Conservation (phyloP, 2,888 invertebrate species). For the Agonum fuliginosum region DNA sequence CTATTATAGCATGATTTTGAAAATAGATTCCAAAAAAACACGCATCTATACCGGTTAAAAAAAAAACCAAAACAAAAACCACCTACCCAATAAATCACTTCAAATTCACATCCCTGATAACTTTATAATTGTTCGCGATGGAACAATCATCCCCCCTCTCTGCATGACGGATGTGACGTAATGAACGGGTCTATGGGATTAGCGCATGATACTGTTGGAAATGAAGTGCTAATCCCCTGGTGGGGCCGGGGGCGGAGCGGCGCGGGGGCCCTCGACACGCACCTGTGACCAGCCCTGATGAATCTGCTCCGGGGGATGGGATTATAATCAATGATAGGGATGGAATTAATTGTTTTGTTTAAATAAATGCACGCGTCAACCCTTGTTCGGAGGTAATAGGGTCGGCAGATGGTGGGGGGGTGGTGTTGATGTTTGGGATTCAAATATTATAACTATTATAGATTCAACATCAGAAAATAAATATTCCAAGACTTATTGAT, state of each 20-base stretch:
- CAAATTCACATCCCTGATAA: conserved; percentile 18
- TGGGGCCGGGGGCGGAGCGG: neutral
- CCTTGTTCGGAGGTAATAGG: neutral
- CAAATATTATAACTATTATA: too few species aligned
- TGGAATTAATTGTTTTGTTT: conserved; percentile 28
- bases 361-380: neutral
- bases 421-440: neutral
- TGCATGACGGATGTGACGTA: conserved; percentile 43
- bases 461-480: too few species aligned
- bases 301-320: neutral
- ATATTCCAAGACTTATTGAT: too few species aligned
- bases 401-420: neutral
- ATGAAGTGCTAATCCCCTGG: conserved; percentile 42
- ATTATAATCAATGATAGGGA: conserved; percentile 38
- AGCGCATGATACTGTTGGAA: conserved; percentile 29
- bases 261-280: neutral
- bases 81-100: neutral
- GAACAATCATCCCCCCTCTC: conserved; percentile 1
- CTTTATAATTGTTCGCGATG: conserved; percentile 28
- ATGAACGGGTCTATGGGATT: conserved; percentile 40
- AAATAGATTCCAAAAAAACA: too few species aligned
- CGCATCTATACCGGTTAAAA: too few species aligned
- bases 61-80: neutral
- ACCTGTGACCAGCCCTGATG: conserved; percentile 15
- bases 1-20: too few species aligned